Evolutionary conservation across 2,113 vertebrate genomes (phyloP).

Genomic region (Nibea coibor): DNA sequence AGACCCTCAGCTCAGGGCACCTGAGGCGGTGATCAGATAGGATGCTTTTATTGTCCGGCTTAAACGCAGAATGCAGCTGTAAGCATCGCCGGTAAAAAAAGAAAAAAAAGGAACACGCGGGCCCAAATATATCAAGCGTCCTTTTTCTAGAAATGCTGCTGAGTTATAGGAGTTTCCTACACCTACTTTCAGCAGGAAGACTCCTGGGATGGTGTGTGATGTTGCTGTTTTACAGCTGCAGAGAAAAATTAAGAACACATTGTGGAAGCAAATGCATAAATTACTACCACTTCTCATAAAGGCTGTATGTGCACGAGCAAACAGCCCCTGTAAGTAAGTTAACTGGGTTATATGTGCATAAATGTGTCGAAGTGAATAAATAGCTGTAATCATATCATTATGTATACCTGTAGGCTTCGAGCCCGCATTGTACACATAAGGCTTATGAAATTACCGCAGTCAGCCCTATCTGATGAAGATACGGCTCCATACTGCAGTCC

Average conservation of each 20-base stretch:
- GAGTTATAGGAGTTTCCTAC: constrained; percentile 4
- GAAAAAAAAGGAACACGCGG: neutral
- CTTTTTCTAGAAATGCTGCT: constrained; percentile 8
- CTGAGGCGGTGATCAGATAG: constrained; percentile 48
- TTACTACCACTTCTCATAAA: neutral
- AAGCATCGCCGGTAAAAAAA: neutral
- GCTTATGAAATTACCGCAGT: neutral
- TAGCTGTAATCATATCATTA: no score
- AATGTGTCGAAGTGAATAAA: no score
- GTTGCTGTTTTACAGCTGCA: neutral
- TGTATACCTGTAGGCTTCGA: neutral
- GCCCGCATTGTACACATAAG: neutral
- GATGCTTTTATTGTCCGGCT: constrained; percentile 40
- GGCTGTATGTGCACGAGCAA: no score
- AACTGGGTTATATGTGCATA: no score
- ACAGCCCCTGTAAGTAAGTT: no score
- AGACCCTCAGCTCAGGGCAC: constrained; percentile 45
- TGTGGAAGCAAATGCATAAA: neutral
- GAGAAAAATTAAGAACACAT: neutral
- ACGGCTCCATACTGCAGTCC: no score
- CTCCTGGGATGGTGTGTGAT: constrained; percentile 20
- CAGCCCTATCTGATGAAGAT: no score
- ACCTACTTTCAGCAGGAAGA: neutral
- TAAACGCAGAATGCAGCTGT: constrained; percentile 1
- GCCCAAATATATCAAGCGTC: constrained; percentile 15